Percentiles rank a stretch among this genome's conserved stretches.
These are phyloP conservation scores for Sinocyclocheilus anshuiensis DNA, from an alignment of 2,113 vertebrate species.

Conservation along the genomic window DNA sequence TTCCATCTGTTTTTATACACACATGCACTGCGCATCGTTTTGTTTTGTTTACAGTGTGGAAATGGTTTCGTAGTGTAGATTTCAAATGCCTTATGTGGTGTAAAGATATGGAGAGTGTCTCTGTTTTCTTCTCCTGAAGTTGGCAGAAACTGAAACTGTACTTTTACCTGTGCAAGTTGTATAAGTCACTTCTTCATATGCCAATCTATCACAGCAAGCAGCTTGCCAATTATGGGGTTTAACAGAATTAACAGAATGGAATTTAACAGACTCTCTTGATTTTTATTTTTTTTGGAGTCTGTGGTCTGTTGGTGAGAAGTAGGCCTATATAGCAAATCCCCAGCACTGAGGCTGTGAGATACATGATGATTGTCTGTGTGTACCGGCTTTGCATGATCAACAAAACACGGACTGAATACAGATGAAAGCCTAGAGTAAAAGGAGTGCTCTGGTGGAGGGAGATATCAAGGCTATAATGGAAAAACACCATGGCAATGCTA, in stretches of 20 bases:
- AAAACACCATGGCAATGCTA: slow-evolving; percentile 34
- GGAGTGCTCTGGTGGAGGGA: slow-evolving; percentile 47
- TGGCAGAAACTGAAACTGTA: neutral
- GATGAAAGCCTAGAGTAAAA: slow-evolving; percentile 57
- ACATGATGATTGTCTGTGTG: slow-evolving; percentile 42
- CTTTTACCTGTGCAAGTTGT: neutral
- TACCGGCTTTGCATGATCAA: slow-evolving; percentile 56
- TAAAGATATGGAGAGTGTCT: neutral
- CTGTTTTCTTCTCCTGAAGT: neutral
- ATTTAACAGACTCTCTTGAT: slow-evolving; percentile 9
- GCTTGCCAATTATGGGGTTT: slow-evolving; percentile 23
- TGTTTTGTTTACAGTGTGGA: neutral
- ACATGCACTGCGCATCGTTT: neutral
- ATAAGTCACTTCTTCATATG: slow-evolving; percentile 14
- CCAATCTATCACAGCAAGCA: slow-evolving; percentile 17
- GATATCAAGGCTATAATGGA: slow-evolving; percentile 52
- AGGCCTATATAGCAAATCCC: slow-evolving; percentile 49
- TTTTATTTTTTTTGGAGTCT: neutral
- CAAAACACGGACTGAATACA: slow-evolving; percentile 52
- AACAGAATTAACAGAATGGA: slow-evolving; percentile 38
- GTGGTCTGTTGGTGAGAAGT: slow-evolving; percentile 12
- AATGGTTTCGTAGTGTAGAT: neutral
- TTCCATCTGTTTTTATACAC: neutral
- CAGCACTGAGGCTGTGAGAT: slow-evolving; percentile 45
- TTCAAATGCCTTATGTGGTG: neutral